Conservation (phyloP, 2,797 vertebrate genomes). For the Phrynocephalus forsythii region DNA sequence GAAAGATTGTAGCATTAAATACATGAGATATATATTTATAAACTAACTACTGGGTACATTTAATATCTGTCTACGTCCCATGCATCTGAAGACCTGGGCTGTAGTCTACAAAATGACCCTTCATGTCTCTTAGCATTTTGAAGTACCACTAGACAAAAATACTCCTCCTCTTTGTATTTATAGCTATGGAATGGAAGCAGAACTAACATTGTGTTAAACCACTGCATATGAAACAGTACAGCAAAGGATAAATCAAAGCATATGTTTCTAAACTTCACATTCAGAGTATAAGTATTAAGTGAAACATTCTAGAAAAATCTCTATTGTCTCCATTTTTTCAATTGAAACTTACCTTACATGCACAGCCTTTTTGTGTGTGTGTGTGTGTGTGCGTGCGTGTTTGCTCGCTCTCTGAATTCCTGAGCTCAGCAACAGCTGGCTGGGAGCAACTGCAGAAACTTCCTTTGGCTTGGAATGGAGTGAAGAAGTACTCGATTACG, state of each 20-base stretch:
- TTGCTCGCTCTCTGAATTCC: background rate
- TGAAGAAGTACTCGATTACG: background rate
- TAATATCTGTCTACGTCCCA: background rate
- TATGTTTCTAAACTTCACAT: background rate
- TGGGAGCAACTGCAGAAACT: conserved; percentile 8
- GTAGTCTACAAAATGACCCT: background rate
- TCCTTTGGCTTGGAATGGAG: background rate
- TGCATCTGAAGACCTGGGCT: background rate
- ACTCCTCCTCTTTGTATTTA: background rate
- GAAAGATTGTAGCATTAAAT: background rate
- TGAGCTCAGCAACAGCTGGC: conserved; percentile 11
- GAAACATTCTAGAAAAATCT: background rate
- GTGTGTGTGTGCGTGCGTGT: too few species aligned
- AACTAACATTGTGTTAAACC: background rate
- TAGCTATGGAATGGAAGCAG: background rate
- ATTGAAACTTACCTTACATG: conserved; percentile 58
- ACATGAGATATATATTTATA: background rate
- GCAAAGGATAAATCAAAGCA: background rate
- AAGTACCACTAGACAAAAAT: background rate
- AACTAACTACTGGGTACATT: background rate
- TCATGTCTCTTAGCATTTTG: background rate
- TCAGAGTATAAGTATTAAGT: background rate
- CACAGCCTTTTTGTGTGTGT: background rate
- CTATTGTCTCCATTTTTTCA: background rate
- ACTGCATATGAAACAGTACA: too few species aligned